Evolutionary conservation across 2,888 invertebrate species (phyloP), one percentile per base, ranked within the genome.

Genomic region (Macrophya annulata): DNA sequence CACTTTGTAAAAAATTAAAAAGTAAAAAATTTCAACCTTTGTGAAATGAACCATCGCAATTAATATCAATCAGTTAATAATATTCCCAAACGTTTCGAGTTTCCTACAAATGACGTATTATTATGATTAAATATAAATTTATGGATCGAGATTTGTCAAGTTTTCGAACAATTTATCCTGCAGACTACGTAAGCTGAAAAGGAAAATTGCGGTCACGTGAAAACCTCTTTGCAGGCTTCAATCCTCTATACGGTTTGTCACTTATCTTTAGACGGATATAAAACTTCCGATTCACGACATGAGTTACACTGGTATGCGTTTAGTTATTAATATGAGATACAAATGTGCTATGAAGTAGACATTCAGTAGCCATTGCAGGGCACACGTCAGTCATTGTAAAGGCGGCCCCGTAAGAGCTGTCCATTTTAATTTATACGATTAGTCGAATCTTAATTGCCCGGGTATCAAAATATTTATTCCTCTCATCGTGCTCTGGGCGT

Each of bases 321-420:
- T 15, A 15, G 31, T 43, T 15, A 17, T 48, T 55, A 55, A 74
- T 25, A n/a, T 43, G n/a, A 15, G 17, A 79, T 68, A n/a, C 15
- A n/a, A 45, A 40, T 21, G 45, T 48, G 31, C 5, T 79, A 68
- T 40, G 85, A 85, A 40, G 15, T 40, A 48, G 84, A 85, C 59
- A 59, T 85, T 76, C 85, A 68, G 84, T n/a, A 59, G 84, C 31
- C 40, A 45, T 84, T 84, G 62, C 76, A 85, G 81, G 85, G 62
- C 81, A 81, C 85, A 86, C 85, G 91, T 91, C 91, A 91, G 85
- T 92, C 90, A 90, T 86, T 48, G 89, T 91, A 88, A 91, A 90
- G 76, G 87, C 89, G 90, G 89, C 89, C 86, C 59, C 84, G 87
- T 89, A 89, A 90, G 88, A 88, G 86, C 88, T 90, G 92, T 92